phyloP scores from a whole-genome alignment of 2,797 vertebrate genomes.

The Mareca penelope region DNA sequence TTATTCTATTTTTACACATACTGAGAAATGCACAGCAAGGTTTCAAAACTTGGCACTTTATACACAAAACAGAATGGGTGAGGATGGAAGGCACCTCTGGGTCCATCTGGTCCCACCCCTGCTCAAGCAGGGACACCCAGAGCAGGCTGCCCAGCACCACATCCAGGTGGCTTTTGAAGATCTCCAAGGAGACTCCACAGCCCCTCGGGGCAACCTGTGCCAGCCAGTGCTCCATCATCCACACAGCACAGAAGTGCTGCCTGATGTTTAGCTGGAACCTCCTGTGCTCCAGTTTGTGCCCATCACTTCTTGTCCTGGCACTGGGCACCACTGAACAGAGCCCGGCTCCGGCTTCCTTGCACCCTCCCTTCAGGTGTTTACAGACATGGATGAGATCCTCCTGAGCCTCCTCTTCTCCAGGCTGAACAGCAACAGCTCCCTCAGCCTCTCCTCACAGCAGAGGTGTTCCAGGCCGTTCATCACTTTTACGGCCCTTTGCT shows the following conservation, averaged over 20 bases:
- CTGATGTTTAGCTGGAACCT: background rate
- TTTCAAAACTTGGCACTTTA: background rate
- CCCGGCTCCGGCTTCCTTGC: background rate
- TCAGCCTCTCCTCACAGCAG: background rate
- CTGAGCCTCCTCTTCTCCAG: background rate
- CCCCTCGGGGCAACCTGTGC: background rate
- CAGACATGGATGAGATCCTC: background rate
- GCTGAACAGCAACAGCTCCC: background rate
- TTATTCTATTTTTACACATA: background rate
- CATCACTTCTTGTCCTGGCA: background rate
- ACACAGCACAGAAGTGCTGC: background rate
- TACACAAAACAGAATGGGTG: background rate
- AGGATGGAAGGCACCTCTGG: background rate
- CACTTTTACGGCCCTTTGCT: rapidly evolving
- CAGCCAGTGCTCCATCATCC: background rate
- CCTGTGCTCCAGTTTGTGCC: background rate
- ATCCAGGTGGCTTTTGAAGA: background rate
- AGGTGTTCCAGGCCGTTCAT: background rate
- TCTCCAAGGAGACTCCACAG: background rate
- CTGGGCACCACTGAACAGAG: background rate
- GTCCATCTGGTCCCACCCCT: background rate
- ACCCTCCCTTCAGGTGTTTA: background rate
- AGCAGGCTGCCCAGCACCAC: background rate
- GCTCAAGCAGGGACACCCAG: background rate
- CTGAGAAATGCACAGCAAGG: background rate